Conservation (phyloP, 2,113 vertebrate species). For the Salvelinus sp. region DNA sequence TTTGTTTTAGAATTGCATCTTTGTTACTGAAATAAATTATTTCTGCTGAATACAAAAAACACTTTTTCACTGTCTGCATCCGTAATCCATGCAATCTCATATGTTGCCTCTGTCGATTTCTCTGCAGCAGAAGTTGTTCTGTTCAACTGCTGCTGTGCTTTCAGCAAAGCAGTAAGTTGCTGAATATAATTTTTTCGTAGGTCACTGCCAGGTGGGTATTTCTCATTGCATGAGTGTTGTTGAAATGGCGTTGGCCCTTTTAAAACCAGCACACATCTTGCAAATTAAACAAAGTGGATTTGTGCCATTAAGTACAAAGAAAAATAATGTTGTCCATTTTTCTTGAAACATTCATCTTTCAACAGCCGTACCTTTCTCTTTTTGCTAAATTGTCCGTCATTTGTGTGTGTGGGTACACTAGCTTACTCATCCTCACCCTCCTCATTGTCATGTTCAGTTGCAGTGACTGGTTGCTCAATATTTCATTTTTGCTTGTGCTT, state of each 20-base stretch:
- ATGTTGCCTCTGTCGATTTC: background rate
- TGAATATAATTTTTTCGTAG: background rate
- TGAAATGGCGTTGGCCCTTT: background rate
- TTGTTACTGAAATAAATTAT: slow-evolving; percentile 8
- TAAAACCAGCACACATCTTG: slow-evolving; percentile 1
- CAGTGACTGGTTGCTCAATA: too few relatives aligned
- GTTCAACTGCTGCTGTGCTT: too few relatives aligned
- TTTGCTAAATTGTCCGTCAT: too few relatives aligned
- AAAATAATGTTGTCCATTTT: too few relatives aligned
- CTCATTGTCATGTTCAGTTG: too few relatives aligned
- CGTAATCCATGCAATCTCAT: background rate
- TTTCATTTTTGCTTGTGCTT: too few relatives aligned
- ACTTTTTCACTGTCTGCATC: slow-evolving; percentile 5
- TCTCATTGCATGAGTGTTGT: slow-evolving; percentile 1
- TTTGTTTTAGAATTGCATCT: slow-evolving; percentile 6
- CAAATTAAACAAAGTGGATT: slow-evolving; percentile 8
- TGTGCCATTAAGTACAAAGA: background rate
- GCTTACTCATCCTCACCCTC: too few relatives aligned
- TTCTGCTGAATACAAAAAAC: background rate
- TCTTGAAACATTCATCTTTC: too few relatives aligned
- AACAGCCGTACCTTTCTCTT: too few relatives aligned
- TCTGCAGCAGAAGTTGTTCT: background rate
- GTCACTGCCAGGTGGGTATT: slow-evolving; percentile 1
- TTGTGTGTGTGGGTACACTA: too few relatives aligned
- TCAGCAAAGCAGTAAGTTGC: too few relatives aligned